Base-by-base conservation (phyloP, 2,797 vertebrate genomes). In the Poeciliopsis gracilis region DNA sequence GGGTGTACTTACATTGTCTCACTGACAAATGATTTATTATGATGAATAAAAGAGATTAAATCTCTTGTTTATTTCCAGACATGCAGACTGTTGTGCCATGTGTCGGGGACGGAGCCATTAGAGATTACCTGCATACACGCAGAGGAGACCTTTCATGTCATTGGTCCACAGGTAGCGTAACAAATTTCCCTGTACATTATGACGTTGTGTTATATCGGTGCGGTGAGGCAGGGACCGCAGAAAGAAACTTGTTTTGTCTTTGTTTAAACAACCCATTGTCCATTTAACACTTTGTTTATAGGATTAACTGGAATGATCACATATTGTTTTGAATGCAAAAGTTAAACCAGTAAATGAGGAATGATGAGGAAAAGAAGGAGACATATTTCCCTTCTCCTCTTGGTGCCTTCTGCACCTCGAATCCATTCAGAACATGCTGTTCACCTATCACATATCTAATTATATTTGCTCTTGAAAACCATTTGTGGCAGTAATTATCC, bases 121-220 rank as follows among this genome's bases (percentile, higher is more conserved):
- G 98, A 99, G 95, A 99, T 99, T 83, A 98, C 98, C 57, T 99
- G 98, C 71, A 91, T 98, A 83, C 98, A 99, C 3, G 98, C 98
- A 36, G 98, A 98, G 92, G 97, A 99, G 88, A 99, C 98, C 38
- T 99, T 99, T 93, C 96, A 97, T 82, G 97, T 98, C 86, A 99
- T 98, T 75, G 98, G 98, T 53, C 98, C 97, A 77, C 98, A 99
- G 97, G 98, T 99, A 96, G 82, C 10, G 63, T 67, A 43, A 76
- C 41, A 70, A 30, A 70, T 28, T 16, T 45, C 41, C 5, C 25
- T 12, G 12, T 25, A 33, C 23, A 18, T 7, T 70, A 61, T 47
- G 36, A 12, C 72, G 2, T 11, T 83, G 82, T 61, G 1, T 36
- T n/a, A 15, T 82, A 69, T 75, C 5, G 18, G 55, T 38, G 47